A percentile compares a stretch with the other conserved stretches of the same genome.
These are phyloP conservation scores for Glaucidium brasilianum DNA, from an alignment of 2,113 vertebrate species.

Conservation along the genomic window DNA sequence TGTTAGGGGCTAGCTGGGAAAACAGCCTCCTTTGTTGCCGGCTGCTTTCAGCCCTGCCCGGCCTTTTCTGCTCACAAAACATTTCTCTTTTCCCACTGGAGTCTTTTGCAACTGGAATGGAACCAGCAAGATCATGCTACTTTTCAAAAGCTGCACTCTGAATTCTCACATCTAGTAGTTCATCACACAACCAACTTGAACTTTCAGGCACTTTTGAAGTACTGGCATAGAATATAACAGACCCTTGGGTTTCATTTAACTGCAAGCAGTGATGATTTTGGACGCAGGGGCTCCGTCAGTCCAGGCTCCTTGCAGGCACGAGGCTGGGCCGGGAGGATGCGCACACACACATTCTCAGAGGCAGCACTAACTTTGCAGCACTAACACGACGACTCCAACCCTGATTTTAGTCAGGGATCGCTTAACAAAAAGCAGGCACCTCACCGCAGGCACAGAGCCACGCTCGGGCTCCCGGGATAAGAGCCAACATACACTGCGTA, in stretches of 20 bases:
- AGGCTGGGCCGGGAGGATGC: background rate
- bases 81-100: slow-evolving; percentile 28
- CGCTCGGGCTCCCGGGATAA: accelerated
- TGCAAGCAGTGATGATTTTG: background rate
- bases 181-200: background rate
- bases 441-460: background rate
- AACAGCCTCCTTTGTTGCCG: background rate
- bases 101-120: background rate
- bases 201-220: background rate
- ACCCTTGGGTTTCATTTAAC: background rate
- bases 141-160: background rate
- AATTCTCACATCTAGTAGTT: background rate
- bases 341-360: background rate
- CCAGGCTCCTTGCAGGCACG: background rate
- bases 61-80: background rate
- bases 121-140: background rate
- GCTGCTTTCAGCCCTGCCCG: background rate
- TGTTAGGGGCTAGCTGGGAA: background rate
- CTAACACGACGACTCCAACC: background rate
- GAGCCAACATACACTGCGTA: background rate
- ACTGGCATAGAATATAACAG: background rate
- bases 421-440: background rate
- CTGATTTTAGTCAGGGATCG: background rate
- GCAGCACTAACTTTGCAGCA: background rate
- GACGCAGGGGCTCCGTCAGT: accelerated